Conservation (phyloP, 2,888 invertebrate genomes). For the Neelides folsomi region DNA sequence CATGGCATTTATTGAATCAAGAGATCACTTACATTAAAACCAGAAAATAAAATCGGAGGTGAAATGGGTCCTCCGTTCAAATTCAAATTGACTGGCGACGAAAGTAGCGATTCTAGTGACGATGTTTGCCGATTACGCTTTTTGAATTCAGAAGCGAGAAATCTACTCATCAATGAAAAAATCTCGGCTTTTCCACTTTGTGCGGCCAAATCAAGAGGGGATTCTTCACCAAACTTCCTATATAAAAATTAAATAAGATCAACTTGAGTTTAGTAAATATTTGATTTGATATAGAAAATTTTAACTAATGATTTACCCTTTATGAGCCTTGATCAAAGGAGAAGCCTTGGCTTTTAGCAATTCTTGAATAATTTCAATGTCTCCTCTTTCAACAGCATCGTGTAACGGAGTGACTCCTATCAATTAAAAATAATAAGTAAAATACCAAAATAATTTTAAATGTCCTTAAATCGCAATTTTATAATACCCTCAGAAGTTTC, state of each 20-base stretch:
- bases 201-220: conserved; percentile 38
- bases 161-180: conserved; percentile 33
- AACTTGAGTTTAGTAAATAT: background rate
- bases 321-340: conserved; percentile 41
- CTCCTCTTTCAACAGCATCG: conserved; percentile 47
- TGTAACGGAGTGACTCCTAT: conserved; percentile 48
- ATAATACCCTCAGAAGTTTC: conserved; percentile 41
- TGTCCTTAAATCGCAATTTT: no score
- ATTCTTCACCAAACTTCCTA: conserved; percentile 39
- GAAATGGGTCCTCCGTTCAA: no score
- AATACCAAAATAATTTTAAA: no score
- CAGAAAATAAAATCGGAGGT: no score
- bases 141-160: conserved; percentile 28
- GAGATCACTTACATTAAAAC: no score
- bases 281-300: background rate
- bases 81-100: no score
- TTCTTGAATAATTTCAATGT: conserved; percentile 43
- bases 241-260: background rate
- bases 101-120: conserved; percentile 22
- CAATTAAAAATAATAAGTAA: no score
- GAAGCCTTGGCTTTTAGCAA: conserved; percentile 47
- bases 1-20: no score
- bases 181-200: conserved; percentile 35
- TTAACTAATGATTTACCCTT: conserved; percentile 38
- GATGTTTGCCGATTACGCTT: conserved; percentile 18